Conservation (phyloP, 2,888 invertebrate species). For the Adineta ricciae region DNA sequence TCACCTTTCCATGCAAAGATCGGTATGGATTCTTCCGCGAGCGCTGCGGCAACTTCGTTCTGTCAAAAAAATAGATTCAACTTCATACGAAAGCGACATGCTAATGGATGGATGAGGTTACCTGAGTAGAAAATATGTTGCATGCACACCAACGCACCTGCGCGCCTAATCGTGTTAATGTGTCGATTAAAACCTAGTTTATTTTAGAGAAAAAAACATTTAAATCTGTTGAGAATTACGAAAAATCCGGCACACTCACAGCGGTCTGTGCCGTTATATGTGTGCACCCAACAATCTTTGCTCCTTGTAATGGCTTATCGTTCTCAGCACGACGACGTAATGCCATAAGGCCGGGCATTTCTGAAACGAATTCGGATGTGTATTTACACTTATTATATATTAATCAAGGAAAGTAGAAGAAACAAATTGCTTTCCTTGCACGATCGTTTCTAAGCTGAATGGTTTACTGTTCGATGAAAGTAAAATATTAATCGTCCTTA, state of each 20-base stretch:
- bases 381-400: no score
- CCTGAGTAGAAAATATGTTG: constrained; percentile 95
- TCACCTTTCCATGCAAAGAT: constrained; percentile 94
- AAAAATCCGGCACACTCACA: constrained; percentile 46
- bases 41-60: constrained; percentile 90
- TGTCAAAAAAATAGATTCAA: not conserved
- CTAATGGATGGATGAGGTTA: not conserved
- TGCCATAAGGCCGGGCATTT: constrained; percentile 96
- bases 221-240: not conserved
- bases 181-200: constrained; percentile 65
- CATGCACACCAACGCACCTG: constrained; percentile 88
- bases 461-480: no score
- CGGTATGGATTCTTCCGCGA: constrained; percentile 74
- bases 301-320: constrained; percentile 85
- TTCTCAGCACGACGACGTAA: constrained; percentile 74
- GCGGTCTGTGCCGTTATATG: constrained; percentile 98
- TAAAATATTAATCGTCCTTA: not conserved
- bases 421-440: no score
- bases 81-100: not conserved
- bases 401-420: no score
- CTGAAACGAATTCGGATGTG: constrained; percentile 49
- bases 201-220: not conserved
- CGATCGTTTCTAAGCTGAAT: no score
- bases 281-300: constrained; percentile 90
- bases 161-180: constrained; percentile 74